These are phyloP conservation scores for Caiman crocodilus DNA, from an alignment of 2,797 vertebrate genomes.

Conservation along the genomic window DNA sequence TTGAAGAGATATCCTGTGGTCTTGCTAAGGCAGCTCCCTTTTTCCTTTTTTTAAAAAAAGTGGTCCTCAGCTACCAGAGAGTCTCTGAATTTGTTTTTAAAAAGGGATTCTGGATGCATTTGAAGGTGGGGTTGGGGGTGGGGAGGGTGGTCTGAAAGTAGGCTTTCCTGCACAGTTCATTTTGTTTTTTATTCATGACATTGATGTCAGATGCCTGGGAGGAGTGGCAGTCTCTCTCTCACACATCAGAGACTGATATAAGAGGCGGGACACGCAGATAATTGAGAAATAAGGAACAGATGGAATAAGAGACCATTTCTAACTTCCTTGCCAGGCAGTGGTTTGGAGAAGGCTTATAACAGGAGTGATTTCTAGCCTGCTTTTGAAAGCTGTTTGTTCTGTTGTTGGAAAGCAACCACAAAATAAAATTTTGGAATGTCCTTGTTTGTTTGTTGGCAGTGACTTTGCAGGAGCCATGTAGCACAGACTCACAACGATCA, in stretches of 20 bases:
- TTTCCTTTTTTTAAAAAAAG: background rate
- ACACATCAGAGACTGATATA: slow-evolving; percentile 82
- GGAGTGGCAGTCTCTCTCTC: slow-evolving; percentile 85
- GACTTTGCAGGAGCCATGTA: background rate
- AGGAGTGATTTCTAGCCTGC: background rate
- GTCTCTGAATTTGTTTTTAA: background rate
- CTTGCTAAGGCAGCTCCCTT: background rate
- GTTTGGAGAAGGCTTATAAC: background rate
- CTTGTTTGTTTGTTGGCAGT: background rate
- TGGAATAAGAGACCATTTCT: background rate
- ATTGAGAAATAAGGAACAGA: background rate
- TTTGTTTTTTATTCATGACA: slow-evolving; percentile 76
- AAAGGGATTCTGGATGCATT: background rate
- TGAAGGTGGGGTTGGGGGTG: background rate
- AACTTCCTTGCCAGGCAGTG: background rate
- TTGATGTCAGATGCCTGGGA: slow-evolving; percentile 82
- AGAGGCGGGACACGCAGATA: fast-evolving
- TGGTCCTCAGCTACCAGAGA: background rate
- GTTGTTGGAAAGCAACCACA: slow-evolving; percentile 15
- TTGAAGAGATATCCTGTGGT: background rate
- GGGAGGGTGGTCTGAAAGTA: background rate
- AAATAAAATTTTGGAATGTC: slow-evolving; percentile 37
- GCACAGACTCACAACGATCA: background rate
- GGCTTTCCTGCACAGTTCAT: background rate
- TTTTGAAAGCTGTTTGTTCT: background rate